Conservation (phyloP, 2,888 invertebrate genomes). For the Hirudinaria manillensis region DNA sequence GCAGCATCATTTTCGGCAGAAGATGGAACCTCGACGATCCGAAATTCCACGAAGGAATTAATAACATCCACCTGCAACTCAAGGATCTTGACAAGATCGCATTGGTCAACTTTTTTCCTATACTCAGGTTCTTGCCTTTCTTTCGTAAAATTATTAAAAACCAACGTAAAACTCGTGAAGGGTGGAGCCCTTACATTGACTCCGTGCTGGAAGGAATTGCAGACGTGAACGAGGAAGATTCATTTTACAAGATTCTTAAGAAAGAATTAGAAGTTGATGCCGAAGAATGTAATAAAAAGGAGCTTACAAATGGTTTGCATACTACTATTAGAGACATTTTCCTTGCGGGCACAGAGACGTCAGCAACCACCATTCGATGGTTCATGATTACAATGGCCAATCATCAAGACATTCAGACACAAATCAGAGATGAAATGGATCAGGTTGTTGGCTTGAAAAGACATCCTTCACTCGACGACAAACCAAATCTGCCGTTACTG, state of each 20-base stretch:
- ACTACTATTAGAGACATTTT: conserved; percentile 20
- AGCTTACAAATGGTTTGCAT: background rate
- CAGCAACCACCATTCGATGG: conserved; percentile 47
- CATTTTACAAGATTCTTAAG: conserved; percentile 6
- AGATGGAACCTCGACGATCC: conserved; percentile 15
- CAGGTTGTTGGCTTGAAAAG: conserved; percentile 33
- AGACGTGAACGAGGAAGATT: conserved; percentile 17
- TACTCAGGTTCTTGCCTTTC: conserved; percentile 21
- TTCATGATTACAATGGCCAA: conserved; percentile 46
- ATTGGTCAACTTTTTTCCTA: conserved; percentile 20
- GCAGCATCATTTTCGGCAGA: conserved; percentile 27
- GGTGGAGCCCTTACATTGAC: background rate
- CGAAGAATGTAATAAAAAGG: background rate
- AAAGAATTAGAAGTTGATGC: background rate
- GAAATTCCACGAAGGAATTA: background rate
- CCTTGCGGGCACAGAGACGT: conserved; percentile 47
- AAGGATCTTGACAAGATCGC: no score
- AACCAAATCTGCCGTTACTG: conserved; percentile 42
- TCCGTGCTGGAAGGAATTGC: conserved; percentile 8
- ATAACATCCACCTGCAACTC: background rate
- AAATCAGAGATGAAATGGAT: conserved; percentile 45
- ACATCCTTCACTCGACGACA: conserved; percentile 38
- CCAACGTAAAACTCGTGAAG: background rate
- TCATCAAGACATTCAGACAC: conserved; percentile 44
- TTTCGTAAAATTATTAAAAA: background rate